Evolutionary conservation across 2,113 vertebrate genomes (phyloP), one percentile per base, ranked within the genome.

Genomic region (Dipodomys ordii): DNA sequence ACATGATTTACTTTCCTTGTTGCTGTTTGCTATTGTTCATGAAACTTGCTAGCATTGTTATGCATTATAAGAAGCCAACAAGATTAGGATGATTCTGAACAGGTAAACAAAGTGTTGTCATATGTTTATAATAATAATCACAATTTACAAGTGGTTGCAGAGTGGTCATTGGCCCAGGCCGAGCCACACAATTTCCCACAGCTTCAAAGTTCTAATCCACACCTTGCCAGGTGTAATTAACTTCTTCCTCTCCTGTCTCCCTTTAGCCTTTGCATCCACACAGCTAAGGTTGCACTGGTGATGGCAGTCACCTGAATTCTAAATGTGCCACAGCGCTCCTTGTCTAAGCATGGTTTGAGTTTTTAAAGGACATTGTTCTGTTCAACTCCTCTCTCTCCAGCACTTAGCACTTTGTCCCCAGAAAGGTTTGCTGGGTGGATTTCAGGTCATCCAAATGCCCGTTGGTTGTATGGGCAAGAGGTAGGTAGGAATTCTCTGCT

Each of bases 401-500:
- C 44, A 77, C 78, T 16, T 57, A 44, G 23, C 27, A 71, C 46
- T 83, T 91, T 76, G 35, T 62, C 62, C 60, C 81, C 32, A 46
- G 67, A n/a, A 94, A 79, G 49, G 65, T 71, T 44, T 69, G 46
- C 3, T 32, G 53, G 65, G 71, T 95, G 78, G 67, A 64, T 91
- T 79, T 85, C 49, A 46, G 65, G 67, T 85, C 60, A 83, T 65
- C 67, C 35, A 67, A 53, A 88, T 88, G 72, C 53, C 71, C 76
- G 76, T 23, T 72, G 18, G 44, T 68, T 53, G 23, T 74, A 71
- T 68, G 92, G 88, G 49, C 64, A 94, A 49, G 65, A 87, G 49
- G 49, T 64, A 67, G 64, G 68, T 89, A 69, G 91, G 65, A 57
- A 91, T 92, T 73, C 76, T 95, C 74, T 71, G 65, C 74, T 71